Percentiles rank a stretch among this genome's conserved stretches.
phyloP scores from a whole-genome alignment of 2,888 invertebrate genomes.

The Hedya salicella region DNA sequence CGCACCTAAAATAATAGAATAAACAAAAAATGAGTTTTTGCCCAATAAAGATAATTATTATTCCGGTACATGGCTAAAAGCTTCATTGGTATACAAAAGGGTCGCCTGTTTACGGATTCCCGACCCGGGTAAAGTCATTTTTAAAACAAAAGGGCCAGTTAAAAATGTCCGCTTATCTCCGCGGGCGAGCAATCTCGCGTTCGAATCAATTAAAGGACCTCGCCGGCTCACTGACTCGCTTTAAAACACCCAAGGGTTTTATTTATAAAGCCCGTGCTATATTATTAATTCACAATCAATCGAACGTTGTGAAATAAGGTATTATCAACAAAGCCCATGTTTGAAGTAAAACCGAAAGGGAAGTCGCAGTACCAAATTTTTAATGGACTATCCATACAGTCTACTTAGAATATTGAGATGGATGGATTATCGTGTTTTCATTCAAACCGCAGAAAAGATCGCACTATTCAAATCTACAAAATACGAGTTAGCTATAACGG shows the following conservation, averaged over 20 bases:
- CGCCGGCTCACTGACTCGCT: conserved; percentile 50
- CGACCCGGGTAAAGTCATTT: conserved; percentile 59
- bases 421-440: too few relatives aligned
- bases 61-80: conserved; percentile 63
- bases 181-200: conserved; percentile 51
- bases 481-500: too few relatives aligned
- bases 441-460: too few relatives aligned
- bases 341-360: background rate
- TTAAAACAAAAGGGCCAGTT: conserved; percentile 60
- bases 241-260: conserved; percentile 47
- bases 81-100: conserved; percentile 62
- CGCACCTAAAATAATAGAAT: conserved; percentile 10
- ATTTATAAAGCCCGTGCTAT: conserved; percentile 48
- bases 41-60: conserved; percentile 52
- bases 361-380: background rate
- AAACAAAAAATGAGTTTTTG: conserved; percentile 19
- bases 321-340: background rate
- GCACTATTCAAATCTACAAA: too few relatives aligned
- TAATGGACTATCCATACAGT: background rate
- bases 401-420: too few relatives aligned
- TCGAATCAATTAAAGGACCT: conserved; percentile 64
- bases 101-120: conserved; percentile 54
- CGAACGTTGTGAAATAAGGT: background rate
- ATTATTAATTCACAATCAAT: conserved; percentile 20
- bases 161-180: conserved; percentile 59